phyloP scores from a whole-genome alignment of 2,888 invertebrate species.

The Sphinx pinastri region DNA sequence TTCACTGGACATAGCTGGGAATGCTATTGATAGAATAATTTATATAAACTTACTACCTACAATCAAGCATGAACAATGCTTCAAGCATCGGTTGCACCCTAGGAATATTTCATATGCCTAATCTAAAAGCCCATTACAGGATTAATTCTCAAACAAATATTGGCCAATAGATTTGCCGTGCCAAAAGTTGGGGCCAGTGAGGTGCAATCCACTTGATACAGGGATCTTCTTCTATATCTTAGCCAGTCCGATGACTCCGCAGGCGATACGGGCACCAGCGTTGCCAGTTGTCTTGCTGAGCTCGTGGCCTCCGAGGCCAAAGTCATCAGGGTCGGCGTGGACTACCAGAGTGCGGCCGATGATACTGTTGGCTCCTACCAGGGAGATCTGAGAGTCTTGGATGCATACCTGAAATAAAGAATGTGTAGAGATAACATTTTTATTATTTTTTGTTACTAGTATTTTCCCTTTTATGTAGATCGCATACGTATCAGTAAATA shows the following conservation, averaged over 20 bases:
- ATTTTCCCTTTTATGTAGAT: too few relatives aligned
- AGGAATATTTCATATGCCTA: background rate
- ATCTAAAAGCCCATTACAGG: background rate
- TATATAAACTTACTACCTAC: constrained; percentile 42
- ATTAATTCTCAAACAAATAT: background rate
- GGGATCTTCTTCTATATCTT: constrained; percentile 45
- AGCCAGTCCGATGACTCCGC: constrained; percentile 93
- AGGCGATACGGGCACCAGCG: constrained; percentile 95
- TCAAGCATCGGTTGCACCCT: background rate
- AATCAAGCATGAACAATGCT: background rate
- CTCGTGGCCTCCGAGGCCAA: constrained; percentile 96
- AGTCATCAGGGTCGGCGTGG: constrained; percentile 96
- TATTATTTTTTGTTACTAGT: background rate
- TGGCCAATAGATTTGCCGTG: background rate
- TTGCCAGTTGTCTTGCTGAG: constrained; percentile 97
- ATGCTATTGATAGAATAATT: constrained; percentile 48
- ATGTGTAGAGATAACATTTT: background rate
- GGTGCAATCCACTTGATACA: background rate
- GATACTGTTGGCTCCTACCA: constrained; percentile 88
- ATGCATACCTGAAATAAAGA: constrained; percentile 63
- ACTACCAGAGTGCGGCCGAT: constrained; percentile 94
- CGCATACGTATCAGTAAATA: too few relatives aligned
- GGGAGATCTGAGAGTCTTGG: constrained; percentile 69
- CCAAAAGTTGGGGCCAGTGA: constrained; percentile 10
- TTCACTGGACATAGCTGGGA: constrained; percentile 48